These are phyloP conservation scores for Xanthia icteritia DNA, from an alignment of 2,888 invertebrate genomes.

Conservation along the genomic window DNA sequence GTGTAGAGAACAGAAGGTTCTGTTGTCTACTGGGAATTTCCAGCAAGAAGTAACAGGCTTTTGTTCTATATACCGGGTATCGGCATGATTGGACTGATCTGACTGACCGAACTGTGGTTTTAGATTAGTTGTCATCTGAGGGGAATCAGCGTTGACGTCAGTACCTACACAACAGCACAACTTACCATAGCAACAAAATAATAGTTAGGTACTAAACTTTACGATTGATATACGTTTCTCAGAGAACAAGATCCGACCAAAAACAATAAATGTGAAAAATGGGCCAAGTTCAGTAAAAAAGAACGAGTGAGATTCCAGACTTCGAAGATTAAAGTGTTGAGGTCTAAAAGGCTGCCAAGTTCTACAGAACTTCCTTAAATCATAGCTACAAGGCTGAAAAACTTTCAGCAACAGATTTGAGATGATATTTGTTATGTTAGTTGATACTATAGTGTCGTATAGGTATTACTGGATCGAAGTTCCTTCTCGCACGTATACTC, in stretches of 20 bases:
- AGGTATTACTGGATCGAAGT: background rate
- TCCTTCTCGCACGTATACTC: too few relatives aligned
- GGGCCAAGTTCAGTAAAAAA: slow-evolving; percentile 3
- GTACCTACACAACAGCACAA: background rate
- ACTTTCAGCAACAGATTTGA: background rate
- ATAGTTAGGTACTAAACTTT: background rate
- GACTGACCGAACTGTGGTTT: too few relatives aligned
- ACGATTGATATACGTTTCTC: background rate
- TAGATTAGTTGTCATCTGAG: background rate
- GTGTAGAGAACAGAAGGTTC: background rate
- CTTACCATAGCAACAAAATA: background rate
- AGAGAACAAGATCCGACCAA: slow-evolving; percentile 5
- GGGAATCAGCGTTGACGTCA: background rate
- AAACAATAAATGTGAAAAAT: slow-evolving; percentile 35
- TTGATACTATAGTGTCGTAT: background rate
- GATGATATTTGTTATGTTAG: too few relatives aligned
- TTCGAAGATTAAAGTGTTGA: background rate
- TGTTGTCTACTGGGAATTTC: background rate
- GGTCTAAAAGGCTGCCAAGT: background rate
- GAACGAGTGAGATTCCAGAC: background rate
- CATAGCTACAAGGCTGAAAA: background rate
- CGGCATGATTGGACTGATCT: background rate
- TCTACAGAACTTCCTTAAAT: slow-evolving; percentile 1
- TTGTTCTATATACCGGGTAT: background rate
- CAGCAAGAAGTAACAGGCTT: too few relatives aligned